These are phyloP conservation scores for Heliconius charithonia DNA, from an alignment of 2,888 invertebrate species.

Conservation along the genomic window DNA sequence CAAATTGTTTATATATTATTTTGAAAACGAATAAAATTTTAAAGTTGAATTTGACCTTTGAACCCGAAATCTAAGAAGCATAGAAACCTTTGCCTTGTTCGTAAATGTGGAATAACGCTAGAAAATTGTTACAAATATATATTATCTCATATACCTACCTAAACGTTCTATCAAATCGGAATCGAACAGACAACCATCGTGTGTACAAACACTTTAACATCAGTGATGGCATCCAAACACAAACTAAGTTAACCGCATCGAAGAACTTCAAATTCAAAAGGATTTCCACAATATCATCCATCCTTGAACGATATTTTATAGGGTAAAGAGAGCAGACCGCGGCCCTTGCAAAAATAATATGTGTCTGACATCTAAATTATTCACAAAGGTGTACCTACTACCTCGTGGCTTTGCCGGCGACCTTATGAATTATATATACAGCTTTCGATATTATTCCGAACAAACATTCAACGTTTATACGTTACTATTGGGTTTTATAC, in stretches of 20 bases:
- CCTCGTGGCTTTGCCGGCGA: conserved; percentile 63
- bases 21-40: too few species aligned
- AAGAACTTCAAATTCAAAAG: conserved; percentile 43
- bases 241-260: neutral
- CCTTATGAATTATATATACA: conserved; percentile 78
- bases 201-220: neutral
- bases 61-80: too few species aligned
- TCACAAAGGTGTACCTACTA: conserved; percentile 68
- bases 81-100: too few species aligned
- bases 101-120: too few species aligned
- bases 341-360: conserved; percentile 77
- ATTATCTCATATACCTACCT: too few species aligned
- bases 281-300: conserved; percentile 47
- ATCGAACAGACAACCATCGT: neutral
- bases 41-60: too few species aligned
- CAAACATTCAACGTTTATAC: conserved; percentile 55
- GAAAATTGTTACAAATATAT: too few species aligned
- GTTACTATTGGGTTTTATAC: conserved; percentile 42
- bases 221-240: neutral
- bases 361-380: conserved; percentile 75
- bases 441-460: conserved; percentile 71
- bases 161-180: neutral
- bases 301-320: conserved; percentile 70
- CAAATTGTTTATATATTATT: too few species aligned
- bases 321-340: conserved; percentile 67